Evolutionary conservation across 2,888 invertebrate genomes (phyloP), one percentile per base, ranked within the genome.

Genomic region (Harpalus rufipes): DNA sequence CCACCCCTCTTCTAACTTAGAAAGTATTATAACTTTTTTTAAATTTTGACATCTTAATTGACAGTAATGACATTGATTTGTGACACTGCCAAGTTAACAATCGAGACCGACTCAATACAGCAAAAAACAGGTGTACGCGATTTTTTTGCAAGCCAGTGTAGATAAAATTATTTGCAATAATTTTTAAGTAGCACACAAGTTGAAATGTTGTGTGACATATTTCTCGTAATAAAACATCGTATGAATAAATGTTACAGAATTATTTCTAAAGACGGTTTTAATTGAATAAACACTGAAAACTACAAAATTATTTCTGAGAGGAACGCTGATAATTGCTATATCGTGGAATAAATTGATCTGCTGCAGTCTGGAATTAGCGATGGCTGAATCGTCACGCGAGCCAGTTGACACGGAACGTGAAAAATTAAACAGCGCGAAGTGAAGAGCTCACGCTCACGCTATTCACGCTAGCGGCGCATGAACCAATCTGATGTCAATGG

Each of bases 321-420:
- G 44, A 74, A 14, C 68, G 39, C 25, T 74, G 72, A 74, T 74
- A 74, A 74, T 74, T 74, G 41, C 44, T 44, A 51, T 21, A 68
- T 68, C 68, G 68, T 74, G 72, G 44, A 44, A 68, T 74, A 18
- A 74, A 74, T 44, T 74, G 44, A 74, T 74, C 41, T 44, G 72
- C 44, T 74, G 41, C 72, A 74, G 72, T 44, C 72, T 74, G 16
- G 10, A 39, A 63, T 41, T 41, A 68, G 68, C 32, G 68, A 68
- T 68, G n/a, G 68, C 32, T 32, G 32, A 32, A 32, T 32, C 32
- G 18, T 39, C 41, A 44, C 72, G 72, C 72, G 72, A 44, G 7
- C 12, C 51, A 74, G 72, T 74, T 74, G 72, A 74, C 72, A 74
- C 72, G 72, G 16, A 44, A 74, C 72, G 72, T 74, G 72, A 74